Evolutionary conservation across 2,113 vertebrate genomes (phyloP).

Genomic region (Chaetodon auriga): DNA sequence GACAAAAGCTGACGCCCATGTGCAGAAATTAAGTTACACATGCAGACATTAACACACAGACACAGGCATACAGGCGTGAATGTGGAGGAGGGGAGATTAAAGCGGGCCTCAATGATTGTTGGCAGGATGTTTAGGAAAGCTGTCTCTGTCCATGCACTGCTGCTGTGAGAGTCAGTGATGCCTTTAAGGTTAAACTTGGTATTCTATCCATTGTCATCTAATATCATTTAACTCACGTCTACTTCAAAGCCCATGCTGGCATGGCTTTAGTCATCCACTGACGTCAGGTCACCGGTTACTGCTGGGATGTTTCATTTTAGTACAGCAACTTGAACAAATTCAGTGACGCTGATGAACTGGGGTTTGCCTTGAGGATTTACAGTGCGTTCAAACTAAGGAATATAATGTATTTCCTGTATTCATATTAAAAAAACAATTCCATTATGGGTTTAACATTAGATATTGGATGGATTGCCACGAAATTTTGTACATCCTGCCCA

Average conservation of each 20-base stretch:
- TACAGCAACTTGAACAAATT: background rate
- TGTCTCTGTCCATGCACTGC: slow-evolving; percentile 37
- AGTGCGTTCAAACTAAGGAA: background rate
- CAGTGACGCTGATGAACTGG: background rate
- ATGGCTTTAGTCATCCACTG: slow-evolving; percentile 36
- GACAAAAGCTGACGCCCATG: slow-evolving; percentile 59
- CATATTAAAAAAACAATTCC: no score
- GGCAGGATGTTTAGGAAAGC: slow-evolving; percentile 67
- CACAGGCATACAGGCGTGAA: slow-evolving; percentile 29
- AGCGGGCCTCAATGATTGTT: slow-evolving; percentile 41
- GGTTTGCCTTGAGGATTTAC: background rate
- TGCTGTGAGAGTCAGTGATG: slow-evolving; percentile 10
- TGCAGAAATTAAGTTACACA: slow-evolving; percentile 51
- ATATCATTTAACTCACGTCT: slow-evolving; percentile 31
- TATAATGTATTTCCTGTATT: background rate
- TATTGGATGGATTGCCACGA: background rate
- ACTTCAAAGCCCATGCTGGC: slow-evolving; percentile 17
- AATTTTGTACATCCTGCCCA: background rate
- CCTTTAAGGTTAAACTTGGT: slow-evolving; percentile 29
- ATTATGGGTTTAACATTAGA: background rate
- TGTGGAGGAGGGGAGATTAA: slow-evolving; percentile 57
- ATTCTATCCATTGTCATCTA: slow-evolving; percentile 41
- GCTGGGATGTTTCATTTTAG: slow-evolving; percentile 9
- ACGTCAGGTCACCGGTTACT: background rate
- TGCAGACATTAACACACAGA: slow-evolving; percentile 9